Percentiles rank a stretch among this genome's conserved stretches.
phyloP scores from a whole-genome alignment of 2,888 invertebrate genomes.

The Eucera pruinosa region DNA sequence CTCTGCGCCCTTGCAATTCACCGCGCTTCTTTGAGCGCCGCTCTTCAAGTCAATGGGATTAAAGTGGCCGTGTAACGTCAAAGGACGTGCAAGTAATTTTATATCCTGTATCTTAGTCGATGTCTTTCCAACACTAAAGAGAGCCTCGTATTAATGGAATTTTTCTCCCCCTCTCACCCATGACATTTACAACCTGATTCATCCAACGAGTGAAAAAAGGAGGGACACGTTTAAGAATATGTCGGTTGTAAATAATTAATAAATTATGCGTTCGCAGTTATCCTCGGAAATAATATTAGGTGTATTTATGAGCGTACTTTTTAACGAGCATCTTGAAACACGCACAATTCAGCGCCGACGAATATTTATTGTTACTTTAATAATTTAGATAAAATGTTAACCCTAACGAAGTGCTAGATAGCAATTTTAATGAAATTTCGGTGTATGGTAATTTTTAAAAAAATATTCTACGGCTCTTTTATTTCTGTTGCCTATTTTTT shows the following conservation, averaged over 20 bases:
- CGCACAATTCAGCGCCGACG: slow-evolving; percentile 8
- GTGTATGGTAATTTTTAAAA: no score
- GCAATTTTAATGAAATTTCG: no score
- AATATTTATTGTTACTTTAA: slow-evolving; percentile 50
- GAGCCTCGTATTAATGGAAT: slow-evolving; percentile 55
- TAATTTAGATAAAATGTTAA: neutral
- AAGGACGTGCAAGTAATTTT: slow-evolving; percentile 65
- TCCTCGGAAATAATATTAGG: neutral
- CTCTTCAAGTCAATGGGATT: slow-evolving; percentile 65
- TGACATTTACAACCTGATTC: slow-evolving; percentile 28
- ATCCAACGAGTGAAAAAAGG: neutral
- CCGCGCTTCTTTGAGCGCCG: slow-evolving; percentile 59
- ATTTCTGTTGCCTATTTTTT: no score
- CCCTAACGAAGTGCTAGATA: no score
- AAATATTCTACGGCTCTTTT: no score
- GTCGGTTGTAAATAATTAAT: slow-evolving; percentile 41
- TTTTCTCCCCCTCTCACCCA: slow-evolving; percentile 11
- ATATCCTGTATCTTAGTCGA: slow-evolving; percentile 60
- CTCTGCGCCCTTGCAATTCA: slow-evolving; percentile 47
- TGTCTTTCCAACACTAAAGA: slow-evolving; percentile 14
- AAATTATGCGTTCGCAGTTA: slow-evolving; percentile 1
- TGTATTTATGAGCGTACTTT: slow-evolving; percentile 8
- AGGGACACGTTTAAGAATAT: neutral
- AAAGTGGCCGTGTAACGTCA: slow-evolving; percentile 64
- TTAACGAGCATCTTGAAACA: neutral